Evolutionary conservation across 2,888 invertebrate genomes (phyloP), one percentile per base, ranked within the genome.

Genomic region (Invenusta paracnida): DNA sequence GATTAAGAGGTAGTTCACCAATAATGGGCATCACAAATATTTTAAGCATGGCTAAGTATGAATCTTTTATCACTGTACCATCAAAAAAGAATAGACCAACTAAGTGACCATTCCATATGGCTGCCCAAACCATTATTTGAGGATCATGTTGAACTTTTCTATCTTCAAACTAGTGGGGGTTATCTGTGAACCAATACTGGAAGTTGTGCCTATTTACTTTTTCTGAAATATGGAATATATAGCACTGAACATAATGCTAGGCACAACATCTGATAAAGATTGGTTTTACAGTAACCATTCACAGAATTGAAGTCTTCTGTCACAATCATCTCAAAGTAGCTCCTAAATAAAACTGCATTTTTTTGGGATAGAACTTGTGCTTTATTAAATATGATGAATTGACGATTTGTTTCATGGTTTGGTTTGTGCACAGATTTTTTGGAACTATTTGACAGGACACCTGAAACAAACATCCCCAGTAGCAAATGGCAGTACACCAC

Each of bases 41-140:
- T 73, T 73, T 73, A 73, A 73, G 73, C 73, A 73, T 73, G 73
- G 73, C 73, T 73, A 73, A 23, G 73, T 73, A 73, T 73, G 73
- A 73, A 23, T 73, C 73, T 73, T 73, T 73, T 73, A 25, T 23
- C 73, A 73, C 17, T 5, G 17, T 5, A 73, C 73, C 17, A 73
- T 73, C 27, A 25, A 73, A 73, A 73, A 73, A 73, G 73, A 73
- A 25, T 73, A 23, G 73, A 73, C 73, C 73, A 73, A 73, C 73
- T 48, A 11, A 48, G 48, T 48, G 17, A 48, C 17, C 48, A 48
- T 48, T 48, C 17, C 73, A 73, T 73, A 73, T 73, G 73, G 73
- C 25, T 73, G 73, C 73, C 73, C 11, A 73, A 13, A 73, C 73
- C 73, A 73, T 25, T 73, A 73, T 73, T 73, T 23, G 23, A 73